Evolutionary conservation across 30 jellyfish, hydroid and myxozoan species (phyloP).

Genomic region (Aurelia coerulea): DNA sequence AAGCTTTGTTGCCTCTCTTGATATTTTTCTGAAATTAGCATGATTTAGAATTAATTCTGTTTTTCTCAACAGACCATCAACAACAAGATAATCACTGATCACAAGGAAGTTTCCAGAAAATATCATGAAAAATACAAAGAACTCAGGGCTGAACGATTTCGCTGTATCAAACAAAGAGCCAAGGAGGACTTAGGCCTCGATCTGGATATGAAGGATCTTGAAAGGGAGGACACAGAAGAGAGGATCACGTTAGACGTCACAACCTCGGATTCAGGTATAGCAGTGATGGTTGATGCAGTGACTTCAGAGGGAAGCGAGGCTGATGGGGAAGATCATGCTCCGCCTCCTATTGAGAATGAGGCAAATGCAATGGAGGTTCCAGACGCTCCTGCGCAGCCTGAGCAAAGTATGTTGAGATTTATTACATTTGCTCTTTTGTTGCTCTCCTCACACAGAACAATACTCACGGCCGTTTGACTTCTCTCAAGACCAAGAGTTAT

Average conservation of each 20-base stretch:
- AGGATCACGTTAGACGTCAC: constrained; percentile 25
- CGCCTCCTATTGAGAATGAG: constrained; percentile 38
- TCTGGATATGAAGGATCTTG: constrained; percentile 58
- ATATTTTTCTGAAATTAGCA: too few relatives aligned
- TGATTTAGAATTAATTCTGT: too few relatives aligned
- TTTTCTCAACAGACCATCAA: constrained; percentile 60
- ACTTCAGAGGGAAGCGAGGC: constrained; percentile 14
- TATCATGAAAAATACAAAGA: constrained; percentile 72
- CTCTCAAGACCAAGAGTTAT: too few relatives aligned
- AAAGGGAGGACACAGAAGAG: constrained; percentile 58
- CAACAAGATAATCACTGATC: constrained; percentile 67
- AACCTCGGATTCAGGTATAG: constrained; percentile 41
- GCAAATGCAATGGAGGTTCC: constrained; percentile 54
- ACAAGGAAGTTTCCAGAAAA: constrained; percentile 56
- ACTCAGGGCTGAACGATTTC: constrained; percentile 80
- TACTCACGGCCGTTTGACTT: too few relatives aligned
- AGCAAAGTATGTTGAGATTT: constrained; percentile 10
- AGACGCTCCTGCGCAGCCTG: constrained; percentile 36
- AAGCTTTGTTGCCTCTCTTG: too few relatives aligned
- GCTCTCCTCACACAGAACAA: not conserved
- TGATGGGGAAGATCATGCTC: constrained; percentile 27
- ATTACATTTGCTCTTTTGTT: not conserved
- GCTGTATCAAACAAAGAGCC: constrained; percentile 73
- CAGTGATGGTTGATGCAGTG: constrained; percentile 21
- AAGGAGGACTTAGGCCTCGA: constrained; percentile 64